Conservation (phyloP, 2,113 vertebrate species). For the Microcebus lehilahytsara region DNA sequence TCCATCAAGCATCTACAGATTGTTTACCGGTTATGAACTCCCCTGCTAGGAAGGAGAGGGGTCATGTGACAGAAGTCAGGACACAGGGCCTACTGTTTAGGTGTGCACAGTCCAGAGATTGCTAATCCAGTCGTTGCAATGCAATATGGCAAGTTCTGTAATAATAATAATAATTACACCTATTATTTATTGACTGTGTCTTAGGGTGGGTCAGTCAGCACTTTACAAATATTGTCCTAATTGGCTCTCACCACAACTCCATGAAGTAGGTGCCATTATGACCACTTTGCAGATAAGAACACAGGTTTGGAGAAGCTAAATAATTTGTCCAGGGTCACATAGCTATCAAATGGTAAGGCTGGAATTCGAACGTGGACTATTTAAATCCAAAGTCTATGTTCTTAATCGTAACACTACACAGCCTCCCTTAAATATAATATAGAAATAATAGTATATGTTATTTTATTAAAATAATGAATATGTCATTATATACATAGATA, state of each 20-base stretch:
- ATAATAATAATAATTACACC: slow-evolving; percentile 27
- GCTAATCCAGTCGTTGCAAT: neutral
- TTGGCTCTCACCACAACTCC: neutral
- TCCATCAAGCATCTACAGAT: neutral
- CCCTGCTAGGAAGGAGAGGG: neutral
- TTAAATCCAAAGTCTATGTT: slow-evolving; percentile 14
- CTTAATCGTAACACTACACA: neutral
- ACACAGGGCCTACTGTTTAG: neutral
- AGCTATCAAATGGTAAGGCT: neutral
- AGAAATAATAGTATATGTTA: neutral
- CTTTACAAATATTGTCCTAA: slow-evolving; percentile 35
- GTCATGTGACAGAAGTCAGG: neutral
- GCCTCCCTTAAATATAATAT: neutral
- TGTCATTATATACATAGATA: neutral
- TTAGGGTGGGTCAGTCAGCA: neutral
- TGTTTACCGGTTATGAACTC: neutral
- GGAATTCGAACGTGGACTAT: neutral
- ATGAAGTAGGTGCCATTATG: slow-evolving; percentile 1
- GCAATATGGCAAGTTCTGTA: neutral
- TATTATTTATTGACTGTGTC: neutral
- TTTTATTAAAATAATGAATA: slow-evolving; percentile 19
- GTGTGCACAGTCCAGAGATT: neutral
- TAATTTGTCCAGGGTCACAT: neutral
- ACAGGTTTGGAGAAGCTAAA: neutral
- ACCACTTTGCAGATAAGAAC: slow-evolving; percentile 6